These are phyloP conservation scores for Alectoris magna DNA, from an alignment of 2,797 vertebrate species.

Conservation along the genomic window DNA sequence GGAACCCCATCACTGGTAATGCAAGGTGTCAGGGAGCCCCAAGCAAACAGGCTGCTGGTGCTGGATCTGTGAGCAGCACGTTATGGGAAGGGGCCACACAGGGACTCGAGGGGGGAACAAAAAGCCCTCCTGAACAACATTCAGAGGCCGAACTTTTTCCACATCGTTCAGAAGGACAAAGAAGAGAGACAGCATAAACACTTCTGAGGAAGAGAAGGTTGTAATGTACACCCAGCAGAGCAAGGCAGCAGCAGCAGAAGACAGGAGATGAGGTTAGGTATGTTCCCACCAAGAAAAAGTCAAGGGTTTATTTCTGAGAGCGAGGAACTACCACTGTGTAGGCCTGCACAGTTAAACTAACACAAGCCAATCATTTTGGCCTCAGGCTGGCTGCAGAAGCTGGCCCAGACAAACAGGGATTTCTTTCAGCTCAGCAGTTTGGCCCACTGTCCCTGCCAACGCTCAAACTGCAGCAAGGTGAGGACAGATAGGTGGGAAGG, in stretches of 20 bases:
- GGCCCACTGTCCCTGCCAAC: background rate
- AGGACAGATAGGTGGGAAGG: background rate
- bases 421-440: constrained; percentile 12
- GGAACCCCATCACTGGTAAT: too few relatives aligned
- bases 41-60: too few relatives aligned
- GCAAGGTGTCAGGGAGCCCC: too few relatives aligned
- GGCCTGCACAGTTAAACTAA: background rate
- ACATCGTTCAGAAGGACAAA: background rate
- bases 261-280: background rate
- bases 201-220: background rate
- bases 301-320: background rate
- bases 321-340: background rate
- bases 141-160: background rate
- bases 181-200: background rate
- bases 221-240: background rate
- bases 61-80: background rate
- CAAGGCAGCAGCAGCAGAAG: background rate
- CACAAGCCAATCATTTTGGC: background rate
- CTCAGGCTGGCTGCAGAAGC: background rate
- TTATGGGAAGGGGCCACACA: background rate
- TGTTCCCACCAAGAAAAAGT: background rate
- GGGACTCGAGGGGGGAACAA: background rate
- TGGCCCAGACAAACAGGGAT: background rate
- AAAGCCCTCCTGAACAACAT: background rate
- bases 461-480: background rate